Conservation (phyloP, 2,113 vertebrate genomes). For the Piliocolobus tephrosceles region DNA sequence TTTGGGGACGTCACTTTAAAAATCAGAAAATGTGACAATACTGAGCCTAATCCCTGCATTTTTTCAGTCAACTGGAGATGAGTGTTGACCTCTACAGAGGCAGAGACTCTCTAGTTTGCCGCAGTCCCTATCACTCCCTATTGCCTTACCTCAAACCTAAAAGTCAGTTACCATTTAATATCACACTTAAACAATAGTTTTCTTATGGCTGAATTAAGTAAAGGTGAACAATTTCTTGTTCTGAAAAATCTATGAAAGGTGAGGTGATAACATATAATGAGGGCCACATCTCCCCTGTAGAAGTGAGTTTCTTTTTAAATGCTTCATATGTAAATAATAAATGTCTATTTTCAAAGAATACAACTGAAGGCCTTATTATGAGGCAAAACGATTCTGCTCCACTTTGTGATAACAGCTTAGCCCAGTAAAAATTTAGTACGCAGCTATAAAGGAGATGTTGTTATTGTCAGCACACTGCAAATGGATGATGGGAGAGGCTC, state of each 20-base stretch:
- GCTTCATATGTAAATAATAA: background rate
- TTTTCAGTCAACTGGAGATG: background rate
- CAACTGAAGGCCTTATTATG: background rate
- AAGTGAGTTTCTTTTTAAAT: background rate
- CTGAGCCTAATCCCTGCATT: no score
- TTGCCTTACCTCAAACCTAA: background rate
- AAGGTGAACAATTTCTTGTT: background rate
- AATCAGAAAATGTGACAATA: background rate
- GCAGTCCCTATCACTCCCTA: background rate
- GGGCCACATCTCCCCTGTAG: background rate
- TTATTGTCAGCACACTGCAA: rapidly evolving
- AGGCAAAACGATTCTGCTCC: background rate
- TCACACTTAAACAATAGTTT: background rate
- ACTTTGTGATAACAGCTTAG: background rate
- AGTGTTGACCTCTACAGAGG: background rate
- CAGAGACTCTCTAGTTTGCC: background rate
- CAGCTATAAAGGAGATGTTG: no score
- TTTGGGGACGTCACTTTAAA: background rate
- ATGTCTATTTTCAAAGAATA: background rate
- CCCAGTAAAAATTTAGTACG: background rate
- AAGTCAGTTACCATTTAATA: background rate
- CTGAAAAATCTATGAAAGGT: background rate
- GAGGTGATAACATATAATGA: background rate
- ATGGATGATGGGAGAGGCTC: background rate
- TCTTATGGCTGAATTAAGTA: background rate